Base-by-base conservation (phyloP, 2,888 invertebrate species). In the Epistrophella euchroma region DNA sequence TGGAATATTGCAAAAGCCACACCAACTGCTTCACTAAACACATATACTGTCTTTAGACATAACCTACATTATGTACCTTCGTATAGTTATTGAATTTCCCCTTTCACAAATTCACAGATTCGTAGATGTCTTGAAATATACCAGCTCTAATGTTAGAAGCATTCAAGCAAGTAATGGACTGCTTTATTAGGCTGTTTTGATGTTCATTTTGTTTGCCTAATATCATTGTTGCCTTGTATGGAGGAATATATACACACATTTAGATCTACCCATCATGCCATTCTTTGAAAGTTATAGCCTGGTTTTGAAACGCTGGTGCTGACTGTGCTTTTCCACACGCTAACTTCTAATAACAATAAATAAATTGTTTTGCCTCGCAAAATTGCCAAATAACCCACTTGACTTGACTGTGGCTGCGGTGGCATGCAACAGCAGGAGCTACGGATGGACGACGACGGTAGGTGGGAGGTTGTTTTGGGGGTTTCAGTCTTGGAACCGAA, bases 331-430 rank as follows among this genome's bases (percentile, higher is more conserved):
- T 32, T 68, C 56, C 35, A 74, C 83, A 84, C 74, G 83, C 83
- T 52, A 79, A 64, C 56, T 68, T 56, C 70, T 74, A 84, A 84
- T 84, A 84, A 84, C 71, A 74, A 79, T 79, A 84, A 79, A 84
- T 68, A 68, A 68, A 68, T 68, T 68, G 52, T 68, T 22, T 68
- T 52, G 19, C 50, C 52, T 52, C 13, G 22, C 50, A 22, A 37
- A 68, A 68, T 68, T 66, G 64, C 45, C 3, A 66, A 66, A 66
- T 47, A 66, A 66, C 45, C 45, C 47, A 32, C 64, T 32, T 66
- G 45, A 66, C 32, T 32, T 32, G 5, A 32, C 32, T 32, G 32
- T 32, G 32, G 32, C 32, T 32, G 32, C 2, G 32, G 32, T 28
- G 9, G 32, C 5, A 15, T 45, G 17, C 19, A 19, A 37, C 0